phyloP scores from a whole-genome alignment of 2,113 vertebrate species.

The Oostethus manadensis region DNA sequence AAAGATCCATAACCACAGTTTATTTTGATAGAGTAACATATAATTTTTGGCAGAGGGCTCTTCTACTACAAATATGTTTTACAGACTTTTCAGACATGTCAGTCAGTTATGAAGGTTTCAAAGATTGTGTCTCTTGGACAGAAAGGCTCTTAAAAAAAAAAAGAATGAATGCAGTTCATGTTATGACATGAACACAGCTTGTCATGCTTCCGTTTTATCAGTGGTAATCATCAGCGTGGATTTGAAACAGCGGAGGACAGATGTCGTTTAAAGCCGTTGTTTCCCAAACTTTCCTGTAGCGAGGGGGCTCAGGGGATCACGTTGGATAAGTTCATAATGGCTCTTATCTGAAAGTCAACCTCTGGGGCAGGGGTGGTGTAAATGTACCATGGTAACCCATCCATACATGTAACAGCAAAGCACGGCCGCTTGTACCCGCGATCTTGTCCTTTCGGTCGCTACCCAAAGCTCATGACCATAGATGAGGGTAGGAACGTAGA shows the following conservation, averaged over 20 bases:
- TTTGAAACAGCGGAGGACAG: conserved; percentile 1
- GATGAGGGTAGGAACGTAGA: no score
- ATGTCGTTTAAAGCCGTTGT: conserved; percentile 3
- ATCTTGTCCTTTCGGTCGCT: no score
- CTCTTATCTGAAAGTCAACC: neutral
- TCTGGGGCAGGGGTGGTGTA: no score
- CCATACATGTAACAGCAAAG: neutral
- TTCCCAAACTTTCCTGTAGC: neutral
- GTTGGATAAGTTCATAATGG: neutral
- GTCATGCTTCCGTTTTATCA: neutral
- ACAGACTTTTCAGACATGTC: neutral
- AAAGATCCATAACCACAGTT: neutral
- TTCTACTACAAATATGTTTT: neutral
- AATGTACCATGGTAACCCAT: neutral
- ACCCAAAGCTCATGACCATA: no score
- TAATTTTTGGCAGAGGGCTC: neutral
- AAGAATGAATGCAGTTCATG: neutral
- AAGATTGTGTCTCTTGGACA: neutral
- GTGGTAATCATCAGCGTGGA: neutral
- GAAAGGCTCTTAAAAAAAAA: neutral
- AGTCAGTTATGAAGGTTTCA: neutral
- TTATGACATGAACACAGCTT: neutral
- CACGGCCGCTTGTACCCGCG: no score
- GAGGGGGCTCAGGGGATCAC: neutral
- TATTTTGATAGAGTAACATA: neutral